phyloP scores from a whole-genome alignment of 2,888 invertebrate genomes.

The Drosophila prolongata region DNA sequence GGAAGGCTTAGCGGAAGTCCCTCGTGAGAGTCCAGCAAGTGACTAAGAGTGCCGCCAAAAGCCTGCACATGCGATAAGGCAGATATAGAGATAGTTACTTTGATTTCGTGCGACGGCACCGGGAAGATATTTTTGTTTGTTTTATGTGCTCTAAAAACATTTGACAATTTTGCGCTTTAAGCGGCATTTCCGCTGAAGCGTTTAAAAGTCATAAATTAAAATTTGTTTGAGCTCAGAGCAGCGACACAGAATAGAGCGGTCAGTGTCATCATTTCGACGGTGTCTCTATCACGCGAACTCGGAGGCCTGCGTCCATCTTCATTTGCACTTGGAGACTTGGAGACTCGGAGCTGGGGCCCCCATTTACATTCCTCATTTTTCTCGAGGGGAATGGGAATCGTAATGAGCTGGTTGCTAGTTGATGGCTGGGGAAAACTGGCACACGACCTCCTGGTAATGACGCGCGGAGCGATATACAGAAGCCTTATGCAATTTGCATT shows the following conservation, averaged over 20 bases:
- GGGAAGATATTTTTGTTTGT: conserved; percentile 19
- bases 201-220: conserved; percentile 74
- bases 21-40: conserved; percentile 26
- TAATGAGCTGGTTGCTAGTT: conserved; percentile 51
- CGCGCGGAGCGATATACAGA: conserved; percentile 1
- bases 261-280: conserved; percentile 63
- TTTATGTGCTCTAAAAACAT: conserved; percentile 44
- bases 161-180: conserved; percentile 70
- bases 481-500: conserved; percentile 53
- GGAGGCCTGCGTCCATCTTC: conserved; percentile 71
- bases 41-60: conserved; percentile 35
- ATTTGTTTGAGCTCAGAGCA: conserved; percentile 67
- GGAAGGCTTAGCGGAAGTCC: conserved; percentile 30
- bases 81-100: conserved; percentile 41
- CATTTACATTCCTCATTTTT: conserved; percentile 53
- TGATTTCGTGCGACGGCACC: conserved; percentile 47
- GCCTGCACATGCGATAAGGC: conserved; percentile 29
- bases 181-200: conserved; percentile 75
- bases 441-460: conserved; percentile 39
- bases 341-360: conserved; percentile 14
- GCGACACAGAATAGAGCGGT: conserved; percentile 67
- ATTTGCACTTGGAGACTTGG: conserved; percentile 62
- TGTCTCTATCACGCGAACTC: conserved; percentile 63
- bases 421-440: conserved; percentile 14
- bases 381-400: conserved; percentile 19